Conservation (phyloP, 2,797 vertebrate genomes). For the Thaleichthys pacificus region DNA sequence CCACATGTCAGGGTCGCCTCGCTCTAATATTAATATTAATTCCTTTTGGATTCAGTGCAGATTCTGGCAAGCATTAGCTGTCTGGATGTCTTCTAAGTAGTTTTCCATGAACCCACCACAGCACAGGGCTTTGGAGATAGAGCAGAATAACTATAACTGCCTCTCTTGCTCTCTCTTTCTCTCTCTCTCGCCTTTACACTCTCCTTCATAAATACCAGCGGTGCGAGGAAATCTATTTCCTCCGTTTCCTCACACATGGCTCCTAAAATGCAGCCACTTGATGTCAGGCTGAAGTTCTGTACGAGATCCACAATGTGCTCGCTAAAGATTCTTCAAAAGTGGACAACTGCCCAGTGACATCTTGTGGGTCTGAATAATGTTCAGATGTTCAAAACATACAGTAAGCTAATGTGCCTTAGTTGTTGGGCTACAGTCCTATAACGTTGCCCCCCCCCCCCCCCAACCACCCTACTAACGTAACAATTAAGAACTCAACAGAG, state of each 20-base stretch:
- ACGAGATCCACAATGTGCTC: neutral
- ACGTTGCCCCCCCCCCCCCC: slow-evolving; percentile 13
- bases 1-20: slow-evolving; percentile 73
- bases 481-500: too few species aligned
- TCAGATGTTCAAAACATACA: neutral
- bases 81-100: slow-evolving; percentile 71
- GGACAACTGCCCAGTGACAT: too few species aligned
- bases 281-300: slow-evolving; percentile 12
- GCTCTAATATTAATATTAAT: slow-evolving; percentile 75
- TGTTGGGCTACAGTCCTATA: neutral
- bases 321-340: too few species aligned
- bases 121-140: slow-evolving; percentile 68
- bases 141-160: slow-evolving; percentile 72
- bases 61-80: slow-evolving; percentile 68
- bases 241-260: slow-evolving; percentile 45
- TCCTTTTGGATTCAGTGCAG: slow-evolving; percentile 62
- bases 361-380: too few species aligned
- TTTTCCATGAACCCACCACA: slow-evolving; percentile 73
- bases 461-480: neutral
- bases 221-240: slow-evolving; percentile 58
- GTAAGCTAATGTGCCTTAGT: neutral
- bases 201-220: slow-evolving; percentile 52
- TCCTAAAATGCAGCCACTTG: slow-evolving; percentile 51
- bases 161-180: slow-evolving; percentile 41
- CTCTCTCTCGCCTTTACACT: slow-evolving; percentile 1